Base-by-base conservation (phyloP, 1,140 invertebrate genomes). In the Drosophila santomea region DNA sequence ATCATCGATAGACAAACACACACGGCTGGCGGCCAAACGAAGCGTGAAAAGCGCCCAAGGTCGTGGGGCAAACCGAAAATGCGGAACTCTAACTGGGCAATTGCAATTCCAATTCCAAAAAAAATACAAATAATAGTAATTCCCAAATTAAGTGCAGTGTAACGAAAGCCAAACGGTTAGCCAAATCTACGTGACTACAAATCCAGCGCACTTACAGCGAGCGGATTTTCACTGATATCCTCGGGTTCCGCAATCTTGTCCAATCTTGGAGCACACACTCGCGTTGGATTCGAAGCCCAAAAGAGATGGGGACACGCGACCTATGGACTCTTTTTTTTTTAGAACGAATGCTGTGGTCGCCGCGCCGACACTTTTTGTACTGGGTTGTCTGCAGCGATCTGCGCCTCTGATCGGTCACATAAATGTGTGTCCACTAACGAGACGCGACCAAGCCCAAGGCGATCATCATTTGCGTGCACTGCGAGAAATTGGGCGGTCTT, bases 181-280 rank as follows among this genome's bases (percentile, higher is more conserved):
- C 54, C 23, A 69, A 57, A 54, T 45, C 43, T 11, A 45, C 17
- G 43, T 17, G 12, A 35, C 25, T 36, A 51, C 15, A 64, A 23
- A 55, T n/a, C 52, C 41, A 47, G 43, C 50, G 44, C 69, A 89
- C 84, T 89, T 89, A 89, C 84, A 39, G 80, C 85, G n/a, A 90
- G 48, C 41, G 74, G 80, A 59, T 89, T 80, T 6, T 50, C 56
- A 74, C 50, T 52, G 50, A 69, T 62, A 28, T 74, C 80, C 69
- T 72, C 76, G 57, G 64, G 68, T 58, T 83, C 62, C 54, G 84
- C 63, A 80, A 86, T 72, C 74, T 86, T 88, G 78, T 23, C 43
- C 44, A 73, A 38, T 44, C n/a, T 60, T 48, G 23, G 15, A 41
- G 10, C 2, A 55, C 50, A 50, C 69, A 41, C 58, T 2, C 6